phyloP scores from a whole-genome alignment of 2,113 vertebrate genomes.

The Plectropomus leopardus region DNA sequence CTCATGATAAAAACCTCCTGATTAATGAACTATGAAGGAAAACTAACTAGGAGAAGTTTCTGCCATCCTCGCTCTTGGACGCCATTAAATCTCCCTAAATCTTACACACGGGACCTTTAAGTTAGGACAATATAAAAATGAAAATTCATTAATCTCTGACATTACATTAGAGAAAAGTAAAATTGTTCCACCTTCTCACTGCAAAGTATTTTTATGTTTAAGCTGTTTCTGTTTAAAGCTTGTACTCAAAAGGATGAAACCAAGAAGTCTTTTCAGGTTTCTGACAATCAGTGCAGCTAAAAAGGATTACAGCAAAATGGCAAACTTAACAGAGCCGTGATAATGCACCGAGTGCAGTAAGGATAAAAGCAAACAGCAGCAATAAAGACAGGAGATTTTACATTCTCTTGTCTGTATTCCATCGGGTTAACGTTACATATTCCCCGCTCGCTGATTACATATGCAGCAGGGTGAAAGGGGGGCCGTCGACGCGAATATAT shows the following conservation, averaged over 20 bases:
- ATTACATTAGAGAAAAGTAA: not conserved
- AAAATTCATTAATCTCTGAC: not conserved
- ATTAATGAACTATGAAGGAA: too few species aligned
- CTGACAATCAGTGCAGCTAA: not conserved
- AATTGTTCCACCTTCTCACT: not conserved
- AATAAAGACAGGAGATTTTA: slow-evolving; percentile 43
- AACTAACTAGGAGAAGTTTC: too few species aligned
- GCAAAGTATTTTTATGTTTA: not conserved
- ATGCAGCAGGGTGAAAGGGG: slow-evolving; percentile 71
- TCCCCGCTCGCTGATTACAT: slow-evolving; percentile 71
- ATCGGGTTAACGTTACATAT: slow-evolving; percentile 61
- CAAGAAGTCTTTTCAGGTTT: not conserved
- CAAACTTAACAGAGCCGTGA: slow-evolving; percentile 32
- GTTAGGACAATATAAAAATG: not conserved
- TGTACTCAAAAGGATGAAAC: not conserved
- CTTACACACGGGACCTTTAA: too few species aligned
- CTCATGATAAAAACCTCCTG: too few species aligned
- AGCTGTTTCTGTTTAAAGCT: not conserved
- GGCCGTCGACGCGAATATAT: slow-evolving; percentile 83
- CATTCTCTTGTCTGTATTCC: slow-evolving; percentile 62
- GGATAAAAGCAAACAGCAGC: slow-evolving; percentile 40
- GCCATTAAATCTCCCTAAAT: too few species aligned
- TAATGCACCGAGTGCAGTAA: slow-evolving; percentile 8
- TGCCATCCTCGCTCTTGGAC: too few species aligned
- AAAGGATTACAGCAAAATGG: slow-evolving; percentile 25